Conservation (phyloP, 2,797 vertebrate genomes). For the Rhynchonycteris naso region DNA sequence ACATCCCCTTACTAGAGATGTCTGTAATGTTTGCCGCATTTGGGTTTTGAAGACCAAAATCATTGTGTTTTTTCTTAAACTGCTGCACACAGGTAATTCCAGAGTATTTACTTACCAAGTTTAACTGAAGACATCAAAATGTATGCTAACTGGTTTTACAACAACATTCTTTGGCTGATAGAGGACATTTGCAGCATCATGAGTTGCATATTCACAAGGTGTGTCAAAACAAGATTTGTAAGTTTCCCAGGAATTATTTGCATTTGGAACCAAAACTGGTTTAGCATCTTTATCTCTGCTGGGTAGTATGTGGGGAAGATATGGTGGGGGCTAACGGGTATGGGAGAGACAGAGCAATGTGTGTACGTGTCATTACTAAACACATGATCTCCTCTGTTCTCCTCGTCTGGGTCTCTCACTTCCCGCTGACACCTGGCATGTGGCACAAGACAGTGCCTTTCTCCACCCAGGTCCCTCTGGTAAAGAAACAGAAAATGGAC, state of each 20-base stretch:
- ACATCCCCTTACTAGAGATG: background rate
- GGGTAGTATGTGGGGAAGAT: background rate
- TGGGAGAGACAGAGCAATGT: background rate
- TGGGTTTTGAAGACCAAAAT: background rate
- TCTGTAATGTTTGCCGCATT: background rate
- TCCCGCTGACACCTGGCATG: background rate
- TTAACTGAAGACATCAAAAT: background rate
- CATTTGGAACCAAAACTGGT: background rate
- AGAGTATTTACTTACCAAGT: background rate
- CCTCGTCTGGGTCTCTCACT: background rate
- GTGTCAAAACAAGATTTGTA: background rate
- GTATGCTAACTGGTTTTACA: background rate
- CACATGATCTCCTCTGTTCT: background rate
- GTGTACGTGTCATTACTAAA: background rate
- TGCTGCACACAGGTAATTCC: background rate
- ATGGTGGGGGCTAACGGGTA: background rate
- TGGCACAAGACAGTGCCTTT: background rate
- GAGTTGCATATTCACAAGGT: background rate
- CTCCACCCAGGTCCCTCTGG: background rate
- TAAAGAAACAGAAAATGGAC: conserved; percentile 1
- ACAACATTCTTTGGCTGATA: background rate
- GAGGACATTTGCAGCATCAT: conserved; percentile 16
- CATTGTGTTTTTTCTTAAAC: background rate
- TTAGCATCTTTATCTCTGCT: background rate
- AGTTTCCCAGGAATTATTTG: conserved; percentile 29